A percentile compares a stretch with the other conserved stretches of the same genome.
phyloP scores from a whole-genome alignment of 2,797 vertebrate species.

The Psittacula derbiana region DNA sequence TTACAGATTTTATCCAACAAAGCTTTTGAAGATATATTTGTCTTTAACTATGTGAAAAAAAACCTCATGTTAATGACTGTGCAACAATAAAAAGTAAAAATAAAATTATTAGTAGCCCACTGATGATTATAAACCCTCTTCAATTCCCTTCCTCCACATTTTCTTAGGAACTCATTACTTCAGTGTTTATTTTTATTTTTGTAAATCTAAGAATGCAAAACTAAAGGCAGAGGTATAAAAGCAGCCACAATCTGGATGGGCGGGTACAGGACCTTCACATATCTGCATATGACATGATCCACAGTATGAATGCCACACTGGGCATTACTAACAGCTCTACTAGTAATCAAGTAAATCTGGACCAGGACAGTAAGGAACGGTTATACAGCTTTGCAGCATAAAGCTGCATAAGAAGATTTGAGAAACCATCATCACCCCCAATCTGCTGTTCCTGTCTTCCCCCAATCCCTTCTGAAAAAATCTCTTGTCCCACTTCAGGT shows the following conservation, averaged over 20 bases:
- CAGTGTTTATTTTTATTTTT: conserved; percentile 44
- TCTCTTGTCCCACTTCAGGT: background rate
- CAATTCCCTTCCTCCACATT: background rate
- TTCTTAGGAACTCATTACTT: conserved; percentile 3
- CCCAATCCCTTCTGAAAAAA: background rate
- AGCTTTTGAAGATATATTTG: conserved; percentile 45
- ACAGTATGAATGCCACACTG: background rate
- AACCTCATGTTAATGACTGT: conserved; percentile 25
- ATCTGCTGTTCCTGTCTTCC: background rate
- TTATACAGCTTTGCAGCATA: background rate
- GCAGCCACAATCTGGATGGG: background rate
- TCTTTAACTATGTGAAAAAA: conserved; percentile 52
- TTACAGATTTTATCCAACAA: conserved; percentile 31
- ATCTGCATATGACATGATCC: background rate
- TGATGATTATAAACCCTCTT: background rate
- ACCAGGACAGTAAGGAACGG: background rate
- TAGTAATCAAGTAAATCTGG: background rate
- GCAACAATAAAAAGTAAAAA: conserved; percentile 53
- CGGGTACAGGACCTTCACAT: background rate
- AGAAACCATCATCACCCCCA: background rate
- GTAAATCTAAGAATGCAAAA: background rate
- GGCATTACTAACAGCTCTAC: background rate
- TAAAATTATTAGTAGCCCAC: conserved; percentile 6
- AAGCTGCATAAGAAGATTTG: background rate
- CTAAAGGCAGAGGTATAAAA: conserved; percentile 12